Evolutionary conservation across 2,113 vertebrate genomes (phyloP).

Genomic region (Zosterops pallidus): DNA sequence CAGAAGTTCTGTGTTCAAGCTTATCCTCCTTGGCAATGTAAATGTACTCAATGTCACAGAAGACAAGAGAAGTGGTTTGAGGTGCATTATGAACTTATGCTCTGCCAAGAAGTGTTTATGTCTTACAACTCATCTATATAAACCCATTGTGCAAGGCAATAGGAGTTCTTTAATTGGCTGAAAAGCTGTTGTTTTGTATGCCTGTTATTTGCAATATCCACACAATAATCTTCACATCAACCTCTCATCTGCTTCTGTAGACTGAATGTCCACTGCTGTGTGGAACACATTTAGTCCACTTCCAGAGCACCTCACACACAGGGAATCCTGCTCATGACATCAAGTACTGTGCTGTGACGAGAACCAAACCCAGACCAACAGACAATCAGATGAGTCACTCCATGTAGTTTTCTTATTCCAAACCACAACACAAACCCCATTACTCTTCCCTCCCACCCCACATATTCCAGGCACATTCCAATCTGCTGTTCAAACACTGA

Average conservation of each 20-base stretch:
- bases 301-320: not conserved
- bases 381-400: not conserved
- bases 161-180: not conserved
- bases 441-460: not conserved
- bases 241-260: not conserved
- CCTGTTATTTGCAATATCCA: not conserved
- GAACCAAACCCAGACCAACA: not conserved
- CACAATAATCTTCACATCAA: not conserved
- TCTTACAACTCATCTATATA: not conserved
- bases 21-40: not conserved
- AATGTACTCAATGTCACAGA: not conserved
- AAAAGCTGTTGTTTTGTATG: not conserved
- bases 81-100: not conserved
- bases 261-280: not conserved
- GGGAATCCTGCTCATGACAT: not conserved
- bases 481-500: not conserved
- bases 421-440: not conserved
- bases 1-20: not conserved
- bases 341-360: not conserved
- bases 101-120: not conserved
- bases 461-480: not conserved
- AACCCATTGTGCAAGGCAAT: not conserved
- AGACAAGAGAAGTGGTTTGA: not conserved
- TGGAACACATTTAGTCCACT: rapidly evolving
- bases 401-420: not conserved